These are phyloP conservation scores for Ptychadena robeensis DNA, from an alignment of 2,797 vertebrate genomes.

Conservation along the genomic window DNA sequence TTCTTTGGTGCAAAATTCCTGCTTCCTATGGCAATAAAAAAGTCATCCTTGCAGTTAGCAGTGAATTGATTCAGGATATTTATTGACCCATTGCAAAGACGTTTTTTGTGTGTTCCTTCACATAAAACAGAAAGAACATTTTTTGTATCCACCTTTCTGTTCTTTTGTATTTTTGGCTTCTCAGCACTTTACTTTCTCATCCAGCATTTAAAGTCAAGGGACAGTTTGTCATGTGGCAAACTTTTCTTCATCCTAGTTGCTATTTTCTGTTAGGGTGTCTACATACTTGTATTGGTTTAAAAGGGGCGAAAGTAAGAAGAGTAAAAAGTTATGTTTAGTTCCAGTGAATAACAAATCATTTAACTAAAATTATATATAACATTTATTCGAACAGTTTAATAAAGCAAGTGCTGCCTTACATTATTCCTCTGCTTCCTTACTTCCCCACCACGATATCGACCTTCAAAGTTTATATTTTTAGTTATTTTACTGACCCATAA, in stretches of 20 bases:
- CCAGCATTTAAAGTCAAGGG: conserved; percentile 53
- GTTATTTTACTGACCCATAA: no score
- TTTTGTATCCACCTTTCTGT: conserved; percentile 24
- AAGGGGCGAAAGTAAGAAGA: neutral
- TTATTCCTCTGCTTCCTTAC: no score
- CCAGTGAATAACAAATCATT: neutral
- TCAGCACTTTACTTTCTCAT: conserved; percentile 62
- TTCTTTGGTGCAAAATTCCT: conserved; percentile 65
- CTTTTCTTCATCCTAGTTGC: neutral
- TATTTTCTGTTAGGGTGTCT: neutral
- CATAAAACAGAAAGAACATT: conserved; percentile 63
- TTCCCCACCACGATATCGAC: no score
- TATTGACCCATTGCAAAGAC: conserved; percentile 65
- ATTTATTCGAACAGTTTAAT: no score
- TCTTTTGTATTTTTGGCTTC: conserved; percentile 55
- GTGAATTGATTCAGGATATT: conserved; percentile 60
- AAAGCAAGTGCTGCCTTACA: no score
- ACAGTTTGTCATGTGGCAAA: conserved; percentile 8
- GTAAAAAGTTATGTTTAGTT: neutral
- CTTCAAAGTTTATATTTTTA: no score
- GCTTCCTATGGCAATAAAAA: conserved; percentile 68
- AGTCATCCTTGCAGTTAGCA: conserved; percentile 69
- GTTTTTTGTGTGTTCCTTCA: conserved; percentile 61
- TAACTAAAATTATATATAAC: no score
- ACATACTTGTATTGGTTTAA: neutral